Percentiles rank a stretch among this genome's conserved stretches.
Conservation (phyloP, 2,888 invertebrate genomes). For the Trypoxylon attenuatum region DNA sequence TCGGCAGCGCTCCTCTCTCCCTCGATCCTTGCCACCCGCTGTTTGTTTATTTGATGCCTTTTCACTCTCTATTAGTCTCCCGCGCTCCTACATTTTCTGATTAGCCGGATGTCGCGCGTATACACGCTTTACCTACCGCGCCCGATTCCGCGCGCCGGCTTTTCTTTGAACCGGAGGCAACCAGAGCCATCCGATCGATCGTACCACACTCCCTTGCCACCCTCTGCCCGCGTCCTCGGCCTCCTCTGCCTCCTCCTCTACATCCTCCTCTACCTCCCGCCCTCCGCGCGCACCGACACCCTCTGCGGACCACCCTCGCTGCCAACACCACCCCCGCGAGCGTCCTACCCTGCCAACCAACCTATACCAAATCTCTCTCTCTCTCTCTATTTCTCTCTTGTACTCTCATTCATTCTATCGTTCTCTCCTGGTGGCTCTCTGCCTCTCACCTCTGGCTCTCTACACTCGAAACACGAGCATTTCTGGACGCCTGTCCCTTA, state of each 20-base stretch:
- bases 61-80: constrained; percentile 74
- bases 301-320: constrained; percentile 15
- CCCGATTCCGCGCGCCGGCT: constrained; percentile 63
- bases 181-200: constrained; percentile 63
- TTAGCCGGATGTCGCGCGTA: constrained; percentile 70
- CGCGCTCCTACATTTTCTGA: constrained; percentile 73
- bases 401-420: not conserved
- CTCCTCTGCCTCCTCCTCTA: not conserved
- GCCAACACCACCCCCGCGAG: constrained; percentile 11
- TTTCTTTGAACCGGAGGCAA: constrained; percentile 65
- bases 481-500: constrained; percentile 5
- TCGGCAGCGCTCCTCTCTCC: constrained; percentile 25
- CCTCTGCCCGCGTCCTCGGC: not conserved
- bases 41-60: constrained; percentile 75
- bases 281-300: constrained; percentile 7
- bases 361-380: constrained; percentile 8
- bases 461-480: constrained; percentile 13
- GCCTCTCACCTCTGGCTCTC: constrained; percentile 11
- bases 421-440: constrained; percentile 3
- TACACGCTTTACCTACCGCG: constrained; percentile 61
- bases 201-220: constrained; percentile 29
- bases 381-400: too few species aligned
- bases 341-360: constrained; percentile 3
- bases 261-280: not conserved
- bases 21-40: constrained; percentile 51